Evolutionary conservation across 2,888 invertebrate genomes (phyloP).

Genomic region (Ochropacha duplaris): DNA sequence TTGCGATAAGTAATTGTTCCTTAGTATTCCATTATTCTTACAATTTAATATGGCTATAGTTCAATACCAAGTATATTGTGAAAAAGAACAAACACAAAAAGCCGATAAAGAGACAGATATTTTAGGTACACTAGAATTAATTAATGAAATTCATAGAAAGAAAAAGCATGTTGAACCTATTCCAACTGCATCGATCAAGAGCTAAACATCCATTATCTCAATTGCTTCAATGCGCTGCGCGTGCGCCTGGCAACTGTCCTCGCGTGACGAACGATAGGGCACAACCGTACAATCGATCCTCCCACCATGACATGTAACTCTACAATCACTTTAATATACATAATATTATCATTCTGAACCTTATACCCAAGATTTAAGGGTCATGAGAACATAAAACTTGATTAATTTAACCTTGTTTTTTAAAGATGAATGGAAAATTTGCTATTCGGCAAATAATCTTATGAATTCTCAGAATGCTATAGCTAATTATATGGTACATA

Average conservation of each 20-base stretch:
- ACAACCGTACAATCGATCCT: background rate
- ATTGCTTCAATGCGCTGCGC: conserved; percentile 33
- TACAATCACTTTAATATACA: background rate
- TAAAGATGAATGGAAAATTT: background rate
- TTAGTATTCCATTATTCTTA: too few relatives aligned
- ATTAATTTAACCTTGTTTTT: background rate
- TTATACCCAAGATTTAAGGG: background rate
- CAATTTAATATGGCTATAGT: background rate
- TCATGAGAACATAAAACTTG: background rate
- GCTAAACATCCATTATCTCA: conserved; percentile 22
- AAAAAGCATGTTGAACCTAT: background rate
- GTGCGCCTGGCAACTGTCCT: conserved; percentile 23
- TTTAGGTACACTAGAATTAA: background rate
- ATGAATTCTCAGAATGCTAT: background rate
- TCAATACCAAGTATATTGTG: background rate
- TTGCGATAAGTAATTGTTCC: too few relatives aligned
- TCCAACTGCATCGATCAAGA: background rate
- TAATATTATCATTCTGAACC: background rate
- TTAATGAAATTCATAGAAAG: background rate
- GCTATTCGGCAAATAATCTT: background rate
- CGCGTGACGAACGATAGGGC: conserved; percentile 23
- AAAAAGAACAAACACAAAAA: background rate
- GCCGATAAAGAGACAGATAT: background rate
- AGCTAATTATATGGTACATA: background rate
- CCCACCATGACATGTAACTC: background rate